Percentiles rank a stretch among this genome's conserved stretches.
Evolutionary conservation across 2,797 vertebrate genomes (phyloP).

Genomic region (Rhodeus uyekii): DNA sequence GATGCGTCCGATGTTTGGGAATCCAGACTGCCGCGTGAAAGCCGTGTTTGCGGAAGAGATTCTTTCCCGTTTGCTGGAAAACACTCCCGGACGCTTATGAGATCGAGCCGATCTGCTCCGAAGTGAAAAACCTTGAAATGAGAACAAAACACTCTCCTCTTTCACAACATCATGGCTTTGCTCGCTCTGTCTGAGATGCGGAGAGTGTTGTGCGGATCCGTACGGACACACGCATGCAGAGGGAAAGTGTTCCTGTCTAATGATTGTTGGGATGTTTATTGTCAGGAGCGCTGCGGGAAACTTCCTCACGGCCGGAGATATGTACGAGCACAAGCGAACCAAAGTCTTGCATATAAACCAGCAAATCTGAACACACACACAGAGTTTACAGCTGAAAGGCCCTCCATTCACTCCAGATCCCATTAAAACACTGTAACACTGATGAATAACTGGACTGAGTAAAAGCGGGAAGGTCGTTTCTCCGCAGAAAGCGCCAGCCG

Average conservation of each 20-base stretch:
- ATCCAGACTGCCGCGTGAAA: background rate
- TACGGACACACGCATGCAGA: background rate
- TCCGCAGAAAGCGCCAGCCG: background rate
- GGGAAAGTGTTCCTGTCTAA: background rate
- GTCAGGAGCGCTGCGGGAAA: background rate
- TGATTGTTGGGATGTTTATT: conserved; percentile 1
- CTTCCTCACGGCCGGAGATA: background rate
- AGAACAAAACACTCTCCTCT: background rate
- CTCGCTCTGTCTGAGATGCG: background rate
- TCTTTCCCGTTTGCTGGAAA: background rate
- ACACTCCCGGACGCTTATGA: background rate
- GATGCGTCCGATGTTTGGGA: background rate
- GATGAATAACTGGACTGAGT: conserved; percentile 9
- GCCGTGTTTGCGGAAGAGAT: background rate
- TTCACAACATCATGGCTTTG: background rate
- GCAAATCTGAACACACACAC: conserved; percentile 14
- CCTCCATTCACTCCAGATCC: background rate
- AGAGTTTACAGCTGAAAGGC: conserved; percentile 2
- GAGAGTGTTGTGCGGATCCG: background rate
- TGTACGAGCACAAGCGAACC: background rate
- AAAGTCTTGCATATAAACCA: conserved; percentile 1
- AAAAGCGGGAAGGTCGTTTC: background rate
- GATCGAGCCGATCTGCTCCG: background rate
- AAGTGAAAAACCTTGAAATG: background rate
- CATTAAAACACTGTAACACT: conserved; percentile 12